Conservation (phyloP, 2,797 vertebrate species). For the Aulostomus chinensis region DNA sequence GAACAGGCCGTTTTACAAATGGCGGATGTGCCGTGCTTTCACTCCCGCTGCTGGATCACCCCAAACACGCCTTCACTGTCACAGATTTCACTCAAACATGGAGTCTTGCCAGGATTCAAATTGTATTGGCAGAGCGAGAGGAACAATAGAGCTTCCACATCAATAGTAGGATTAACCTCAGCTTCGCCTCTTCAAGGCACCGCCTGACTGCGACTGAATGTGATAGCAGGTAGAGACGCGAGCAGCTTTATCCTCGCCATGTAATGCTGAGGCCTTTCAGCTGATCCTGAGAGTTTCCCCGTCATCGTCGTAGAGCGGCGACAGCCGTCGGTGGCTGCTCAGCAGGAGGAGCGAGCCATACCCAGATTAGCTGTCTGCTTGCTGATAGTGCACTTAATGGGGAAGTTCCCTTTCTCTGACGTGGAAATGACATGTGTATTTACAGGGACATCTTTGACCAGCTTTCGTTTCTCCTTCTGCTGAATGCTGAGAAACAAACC, state of each 20-base stretch:
- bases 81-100: slow-evolving; percentile 50
- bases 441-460: too few relatives aligned
- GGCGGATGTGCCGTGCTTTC: slow-evolving; percentile 58
- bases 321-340: slow-evolving; percentile 38
- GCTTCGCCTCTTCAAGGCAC: slow-evolving; percentile 52
- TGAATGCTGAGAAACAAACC: too few relatives aligned
- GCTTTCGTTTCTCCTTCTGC: too few relatives aligned
- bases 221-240: slow-evolving; percentile 59
- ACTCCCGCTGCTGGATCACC: slow-evolving; percentile 61
- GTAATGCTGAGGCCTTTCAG: slow-evolving; percentile 48
- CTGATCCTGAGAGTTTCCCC: slow-evolving; percentile 56
- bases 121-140: slow-evolving; percentile 57
- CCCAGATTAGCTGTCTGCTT: slow-evolving; percentile 41
- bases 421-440: too few relatives aligned
- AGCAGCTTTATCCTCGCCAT: slow-evolving; percentile 46
- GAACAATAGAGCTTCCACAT: slow-evolving; percentile 67
- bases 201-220: slow-evolving; percentile 57
- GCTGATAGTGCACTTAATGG: slow-evolving; percentile 27
- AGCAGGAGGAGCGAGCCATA: slow-evolving; percentile 42
- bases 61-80: slow-evolving; percentile 55
- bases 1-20: slow-evolving; percentile 49
- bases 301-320: slow-evolving; percentile 32
- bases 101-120: slow-evolving; percentile 57
- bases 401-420: too few relatives aligned
- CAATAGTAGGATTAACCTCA: slow-evolving; percentile 68